phyloP scores from a whole-genome alignment of 1,140 invertebrate species.

The Drosophila saltans region DNA sequence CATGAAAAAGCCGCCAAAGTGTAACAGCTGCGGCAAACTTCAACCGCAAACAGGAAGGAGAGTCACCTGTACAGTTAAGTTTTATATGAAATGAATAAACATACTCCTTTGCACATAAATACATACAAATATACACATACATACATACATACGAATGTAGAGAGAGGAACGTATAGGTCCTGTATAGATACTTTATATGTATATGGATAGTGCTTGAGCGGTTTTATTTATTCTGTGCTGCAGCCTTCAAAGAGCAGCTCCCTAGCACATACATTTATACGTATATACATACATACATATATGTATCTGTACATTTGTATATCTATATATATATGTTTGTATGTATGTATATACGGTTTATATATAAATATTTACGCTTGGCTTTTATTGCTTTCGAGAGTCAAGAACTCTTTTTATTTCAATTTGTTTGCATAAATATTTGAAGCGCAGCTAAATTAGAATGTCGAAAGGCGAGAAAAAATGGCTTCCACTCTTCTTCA shows the following conservation, averaged over 20 bases:
- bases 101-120: not conserved
- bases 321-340: not conserved
- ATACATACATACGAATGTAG: too few species aligned
- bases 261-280: conserved; percentile 19
- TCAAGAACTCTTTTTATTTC: conserved; percentile 74
- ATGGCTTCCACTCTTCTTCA: conserved; percentile 33
- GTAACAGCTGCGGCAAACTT: conserved; percentile 71
- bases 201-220: not conserved
- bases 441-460: conserved; percentile 75
- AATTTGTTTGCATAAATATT: conserved; percentile 82
- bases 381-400: conserved; percentile 73
- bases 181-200: not conserved
- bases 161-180: too few species aligned
- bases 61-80: conserved; percentile 12
- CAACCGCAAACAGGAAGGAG: conserved; percentile 21
- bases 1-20: conserved; percentile 79
- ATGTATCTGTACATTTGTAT: conserved; percentile 9
- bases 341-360: conserved; percentile 11
- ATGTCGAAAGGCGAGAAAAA: conserved; percentile 69
- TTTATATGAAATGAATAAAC: conserved; percentile 19
- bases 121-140: too few species aligned
- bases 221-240: conserved; percentile 39
- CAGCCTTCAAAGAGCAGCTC: conserved; percentile 1
- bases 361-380: conserved; percentile 70
- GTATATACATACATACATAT: conserved; percentile 25